These are phyloP conservation scores for Meloidogyne chitwoodi DNA, from an alignment of 1,140 invertebrate genomes.

Conservation along the genomic window DNA sequence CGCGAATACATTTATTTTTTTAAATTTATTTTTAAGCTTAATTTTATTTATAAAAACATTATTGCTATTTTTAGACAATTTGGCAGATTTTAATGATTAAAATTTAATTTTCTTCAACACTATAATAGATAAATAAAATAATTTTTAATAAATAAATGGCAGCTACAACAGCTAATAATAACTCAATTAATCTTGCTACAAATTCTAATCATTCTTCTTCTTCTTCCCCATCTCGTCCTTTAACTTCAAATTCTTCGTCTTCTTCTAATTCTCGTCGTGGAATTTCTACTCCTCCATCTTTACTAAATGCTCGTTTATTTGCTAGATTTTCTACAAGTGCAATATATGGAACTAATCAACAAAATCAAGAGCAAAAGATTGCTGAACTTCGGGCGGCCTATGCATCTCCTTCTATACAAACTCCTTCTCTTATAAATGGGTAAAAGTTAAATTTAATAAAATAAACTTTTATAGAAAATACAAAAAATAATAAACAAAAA, in stretches of 20 bases:
- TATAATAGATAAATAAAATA: too few species aligned
- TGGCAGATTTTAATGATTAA: neutral
- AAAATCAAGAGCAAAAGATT: slow-evolving; percentile 8
- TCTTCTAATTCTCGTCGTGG: neutral
- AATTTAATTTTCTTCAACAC: neutral
- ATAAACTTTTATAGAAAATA: too few species aligned
- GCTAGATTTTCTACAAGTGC: neutral
- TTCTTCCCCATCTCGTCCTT: neutral
- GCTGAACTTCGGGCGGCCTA: slow-evolving; percentile 12
- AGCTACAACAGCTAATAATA: neutral
- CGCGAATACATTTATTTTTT: too few species aligned
- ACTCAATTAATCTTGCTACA: neutral
- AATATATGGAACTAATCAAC: neutral
- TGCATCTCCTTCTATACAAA: neutral
- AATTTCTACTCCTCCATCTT: neutral
- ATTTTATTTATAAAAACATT: too few species aligned
- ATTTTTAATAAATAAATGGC: neutral
- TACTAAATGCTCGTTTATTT: neutral
- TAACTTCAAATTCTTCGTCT: neutral
- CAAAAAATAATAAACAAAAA: neutral
- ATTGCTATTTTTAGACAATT: too few species aligned
- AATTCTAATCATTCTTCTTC: neutral
- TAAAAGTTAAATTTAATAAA: neutral
- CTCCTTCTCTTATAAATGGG: neutral
- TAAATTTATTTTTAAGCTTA: too few species aligned